Evolutionary conservation across 2,888 invertebrate genomes (phyloP).

Genomic region (Tribolium freemani): DNA sequence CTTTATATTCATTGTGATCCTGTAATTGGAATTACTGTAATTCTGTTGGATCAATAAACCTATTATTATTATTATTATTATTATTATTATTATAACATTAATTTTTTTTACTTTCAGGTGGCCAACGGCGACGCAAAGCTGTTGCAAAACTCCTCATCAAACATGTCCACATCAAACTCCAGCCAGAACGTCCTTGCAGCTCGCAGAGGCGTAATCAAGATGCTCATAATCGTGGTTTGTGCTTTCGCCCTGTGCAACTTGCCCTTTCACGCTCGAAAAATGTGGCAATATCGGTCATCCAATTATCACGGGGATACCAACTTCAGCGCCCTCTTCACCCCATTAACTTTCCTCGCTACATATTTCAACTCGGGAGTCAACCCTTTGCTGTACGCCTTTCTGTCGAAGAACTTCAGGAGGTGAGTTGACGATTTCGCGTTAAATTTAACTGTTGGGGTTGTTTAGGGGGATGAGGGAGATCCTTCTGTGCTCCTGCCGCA

Average conservation of each 20-base stretch:
- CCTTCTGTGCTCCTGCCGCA: conserved; percentile 72
- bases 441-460: neutral
- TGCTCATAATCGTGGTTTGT: conserved; percentile 90
- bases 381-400: conserved; percentile 90
- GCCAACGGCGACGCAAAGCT: conserved; percentile 56
- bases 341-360: conserved; percentile 87
- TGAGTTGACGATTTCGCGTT: conserved; percentile 38
- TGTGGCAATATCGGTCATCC: conserved; percentile 85
- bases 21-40: too few species aligned
- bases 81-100: too few species aligned
- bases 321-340: conserved; percentile 84
- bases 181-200: conserved; percentile 84
- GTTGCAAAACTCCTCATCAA: conserved; percentile 53
- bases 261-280: conserved; percentile 89
- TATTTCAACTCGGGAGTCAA: conserved; percentile 94
- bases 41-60: too few species aligned
- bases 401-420: conserved; percentile 76
- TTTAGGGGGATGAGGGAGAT: conserved; percentile 86
- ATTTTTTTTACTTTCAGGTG: conserved; percentile 42
- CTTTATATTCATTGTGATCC: too few species aligned
- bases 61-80: too few species aligned
- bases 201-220: conserved; percentile 87
- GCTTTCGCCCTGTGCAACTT: conserved; percentile 92
- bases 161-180: conserved; percentile 74
- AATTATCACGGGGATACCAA: conserved; percentile 76